These are phyloP conservation scores for Cantharis nigra DNA, from an alignment of 2,888 invertebrate species.

Conservation along the genomic window DNA sequence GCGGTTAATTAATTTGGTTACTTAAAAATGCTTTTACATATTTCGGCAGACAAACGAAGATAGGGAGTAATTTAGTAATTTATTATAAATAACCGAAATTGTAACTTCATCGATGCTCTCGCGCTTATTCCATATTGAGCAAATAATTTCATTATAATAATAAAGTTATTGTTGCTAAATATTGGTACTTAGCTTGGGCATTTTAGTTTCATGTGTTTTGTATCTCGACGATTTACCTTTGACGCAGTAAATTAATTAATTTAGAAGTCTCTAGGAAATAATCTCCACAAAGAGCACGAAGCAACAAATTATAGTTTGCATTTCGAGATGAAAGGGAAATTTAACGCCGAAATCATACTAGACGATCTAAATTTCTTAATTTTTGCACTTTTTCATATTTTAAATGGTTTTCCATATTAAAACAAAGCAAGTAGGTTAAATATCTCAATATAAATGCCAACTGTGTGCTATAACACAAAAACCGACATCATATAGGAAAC, in stretches of 20 bases:
- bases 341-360: neutral
- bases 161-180: neutral
- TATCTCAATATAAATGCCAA: constrained; percentile 10
- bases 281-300: neutral
- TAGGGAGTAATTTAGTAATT: neutral
- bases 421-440: constrained; percentile 2
- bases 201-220: neutral
- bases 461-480: constrained; percentile 10
- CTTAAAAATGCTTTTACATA: neutral
- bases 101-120: neutral
- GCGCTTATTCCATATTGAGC: neutral
- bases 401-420: neutral
- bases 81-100: neutral
- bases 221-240: neutral
- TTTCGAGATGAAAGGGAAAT: neutral
- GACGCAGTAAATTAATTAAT: neutral
- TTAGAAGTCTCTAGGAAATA: neutral
- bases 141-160: neutral
- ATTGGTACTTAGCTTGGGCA: neutral
- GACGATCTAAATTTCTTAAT: neutral
- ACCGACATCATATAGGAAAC: constrained; percentile 18
- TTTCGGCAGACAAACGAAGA: neutral
- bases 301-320: neutral
- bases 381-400: neutral
- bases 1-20: neutral